phyloP scores from a whole-genome alignment of 2,113 vertebrate genomes.

The Notiomystis cincta region DNA sequence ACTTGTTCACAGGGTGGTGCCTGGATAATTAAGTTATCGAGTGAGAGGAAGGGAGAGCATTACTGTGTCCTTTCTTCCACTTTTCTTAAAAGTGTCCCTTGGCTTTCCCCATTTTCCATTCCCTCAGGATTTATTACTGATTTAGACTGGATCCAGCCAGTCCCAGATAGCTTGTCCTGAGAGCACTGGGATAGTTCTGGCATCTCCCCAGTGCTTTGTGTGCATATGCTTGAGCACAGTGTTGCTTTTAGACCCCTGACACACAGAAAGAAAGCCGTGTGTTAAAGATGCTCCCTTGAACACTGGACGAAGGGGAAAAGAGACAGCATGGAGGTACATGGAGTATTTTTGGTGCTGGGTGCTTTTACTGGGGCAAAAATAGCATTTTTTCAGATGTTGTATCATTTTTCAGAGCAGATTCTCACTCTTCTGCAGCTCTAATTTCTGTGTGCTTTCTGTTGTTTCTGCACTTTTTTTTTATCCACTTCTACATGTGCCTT shows the following conservation, averaged over 20 bases:
- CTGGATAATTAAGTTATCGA: background rate
- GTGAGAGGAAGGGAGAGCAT: background rate
- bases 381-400: background rate
- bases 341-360: background rate
- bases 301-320: background rate
- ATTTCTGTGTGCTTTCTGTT: background rate
- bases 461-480: background rate
- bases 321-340: background rate
- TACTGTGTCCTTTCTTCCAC: background rate
- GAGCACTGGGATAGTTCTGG: background rate
- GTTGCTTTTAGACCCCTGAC: background rate
- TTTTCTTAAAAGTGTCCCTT: background rate
- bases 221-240: background rate
- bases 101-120: background rate
- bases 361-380: background rate
- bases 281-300: background rate
- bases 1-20: background rate
- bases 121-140: background rate
- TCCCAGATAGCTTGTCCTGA: background rate
- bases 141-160: background rate
- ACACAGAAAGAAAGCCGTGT: accelerated
- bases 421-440: background rate
- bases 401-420: background rate
- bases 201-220: background rate
- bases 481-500: background rate